Conservation (phyloP, 2,888 invertebrate genomes). For the Hypomecis punctinalis region DNA sequence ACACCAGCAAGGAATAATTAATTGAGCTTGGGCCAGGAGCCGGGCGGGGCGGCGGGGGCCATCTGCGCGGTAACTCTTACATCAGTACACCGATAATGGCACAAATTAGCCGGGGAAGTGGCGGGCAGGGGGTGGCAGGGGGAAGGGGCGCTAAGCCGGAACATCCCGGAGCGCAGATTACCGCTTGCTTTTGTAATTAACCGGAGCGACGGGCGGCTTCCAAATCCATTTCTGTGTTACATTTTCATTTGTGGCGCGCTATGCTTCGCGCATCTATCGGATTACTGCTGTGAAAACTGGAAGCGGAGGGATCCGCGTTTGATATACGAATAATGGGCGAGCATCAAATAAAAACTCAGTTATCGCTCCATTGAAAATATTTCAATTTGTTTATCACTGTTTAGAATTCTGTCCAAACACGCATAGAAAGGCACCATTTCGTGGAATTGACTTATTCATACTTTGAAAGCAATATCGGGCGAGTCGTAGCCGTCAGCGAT, state of each 20-base stretch:
- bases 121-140: conserved; percentile 70
- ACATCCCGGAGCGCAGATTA: conserved; percentile 85
- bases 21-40: conserved; percentile 79
- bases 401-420: conserved; percentile 70
- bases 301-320: conserved; percentile 61
- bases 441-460: conserved; percentile 80
- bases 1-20: conserved; percentile 84
- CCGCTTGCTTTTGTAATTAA: conserved; percentile 86
- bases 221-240: conserved; percentile 86
- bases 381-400: conserved; percentile 58
- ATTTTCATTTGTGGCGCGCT: conserved; percentile 84
- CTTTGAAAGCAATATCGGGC: conserved; percentile 77
- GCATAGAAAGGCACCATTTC: conserved; percentile 67
- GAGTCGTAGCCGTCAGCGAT: conserved; percentile 77
- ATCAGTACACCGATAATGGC: conserved; percentile 86
- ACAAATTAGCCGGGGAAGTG: conserved; percentile 84
- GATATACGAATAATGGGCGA: conserved; percentile 58
- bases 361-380: conserved; percentile 48
- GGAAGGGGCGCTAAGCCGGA: conserved; percentile 83
- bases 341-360: conserved; percentile 33
- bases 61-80: conserved; percentile 85
- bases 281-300: conserved; percentile 72
- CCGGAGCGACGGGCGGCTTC: conserved; percentile 85
- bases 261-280: conserved; percentile 67
- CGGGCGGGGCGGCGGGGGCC: conserved; percentile 64